A percentile compares a stretch with the other conserved stretches of the same genome.
Evolutionary conservation across 2,113 vertebrate species (phyloP).

Genomic region (Entosphenus tridentatus): DNA sequence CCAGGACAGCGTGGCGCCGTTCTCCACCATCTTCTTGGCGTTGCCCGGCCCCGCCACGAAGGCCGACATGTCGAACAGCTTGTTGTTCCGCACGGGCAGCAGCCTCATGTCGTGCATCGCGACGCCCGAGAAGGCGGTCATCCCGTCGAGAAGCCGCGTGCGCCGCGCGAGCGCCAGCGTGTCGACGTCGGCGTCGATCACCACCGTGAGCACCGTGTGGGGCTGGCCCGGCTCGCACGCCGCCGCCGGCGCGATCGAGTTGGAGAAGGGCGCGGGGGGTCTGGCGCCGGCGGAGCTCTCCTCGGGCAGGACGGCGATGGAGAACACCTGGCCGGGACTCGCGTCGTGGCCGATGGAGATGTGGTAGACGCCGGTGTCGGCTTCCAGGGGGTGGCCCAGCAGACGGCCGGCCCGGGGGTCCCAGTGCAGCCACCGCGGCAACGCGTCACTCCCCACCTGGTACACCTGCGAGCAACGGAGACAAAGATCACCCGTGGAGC

Average conservation of each 20-base stretch:
- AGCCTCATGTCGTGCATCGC: conserved; percentile 63
- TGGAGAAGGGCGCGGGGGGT: conserved; percentile 33
- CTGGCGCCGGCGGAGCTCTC: conserved; percentile 41
- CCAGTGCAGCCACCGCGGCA: conserved; percentile 73
- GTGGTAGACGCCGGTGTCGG: conserved; percentile 67
- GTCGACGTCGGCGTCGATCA: conserved; percentile 76
- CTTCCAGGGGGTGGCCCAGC: conserved; percentile 63
- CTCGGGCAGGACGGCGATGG: conserved; percentile 67
- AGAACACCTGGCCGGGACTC: conserved; percentile 48
- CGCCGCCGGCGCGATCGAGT: conserved; percentile 27
- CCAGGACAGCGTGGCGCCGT: conserved; percentile 75
- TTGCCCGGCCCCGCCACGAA: conserved; percentile 95
- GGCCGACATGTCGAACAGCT: conserved; percentile 85
- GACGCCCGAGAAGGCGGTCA: conserved; percentile 58
- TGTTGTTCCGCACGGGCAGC: conserved; percentile 80
- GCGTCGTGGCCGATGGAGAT: conserved; percentile 43
- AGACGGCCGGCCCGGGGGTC: conserved; percentile 33
- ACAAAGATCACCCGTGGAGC: conserved; percentile 9
- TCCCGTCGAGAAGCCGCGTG: conserved; percentile 37
- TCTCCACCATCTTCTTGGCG: conserved; percentile 87
- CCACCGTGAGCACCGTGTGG: conserved; percentile 66
- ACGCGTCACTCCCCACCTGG: conserved; percentile 42
- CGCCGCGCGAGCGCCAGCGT: conserved; percentile 74
- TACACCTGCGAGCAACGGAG: conserved; percentile 30
- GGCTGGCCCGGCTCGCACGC: conserved; percentile 48